Evolutionary conservation across 1,140 invertebrate genomes (phyloP), one percentile per base, ranked within the genome.

Genomic region (Phymorhynchus buccinoides): DNA sequence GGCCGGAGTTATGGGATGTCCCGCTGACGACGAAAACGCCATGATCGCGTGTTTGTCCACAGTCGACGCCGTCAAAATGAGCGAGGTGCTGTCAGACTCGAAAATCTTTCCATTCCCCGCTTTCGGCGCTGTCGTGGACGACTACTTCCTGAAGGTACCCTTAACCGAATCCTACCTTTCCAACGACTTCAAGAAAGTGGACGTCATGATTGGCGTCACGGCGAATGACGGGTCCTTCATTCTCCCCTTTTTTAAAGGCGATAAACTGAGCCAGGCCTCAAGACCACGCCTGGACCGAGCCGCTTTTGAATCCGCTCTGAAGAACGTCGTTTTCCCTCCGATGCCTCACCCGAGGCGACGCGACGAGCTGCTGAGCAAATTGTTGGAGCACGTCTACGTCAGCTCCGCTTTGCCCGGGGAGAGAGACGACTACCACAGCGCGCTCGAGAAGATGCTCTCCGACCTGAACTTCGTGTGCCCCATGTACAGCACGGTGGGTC

Each of bases 171-270:
- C 66, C n/a, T 18, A 62, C 89, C 41, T 75, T 86, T 22, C 22
- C 73, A 39, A 22, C 27, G 27, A 71, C 14, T 30, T 82, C 4
- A 71, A 44, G 41, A 35, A 4, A 32, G 37, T n/a, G 22, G 62
- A 81, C 18, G 37, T 81, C 96, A 66, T 95, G 97, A 85, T 95
- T 97, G 98, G 98, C 3, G 96, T 96, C 30, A 98, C 98, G 89
- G 96, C 96, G 4, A 97, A 99, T 92, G 98, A 99, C 84, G 90
- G 88, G 0, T 84, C 83, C 1, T 87, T 87, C 52, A 16, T 84
- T 73, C 3, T 89, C 83, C 86, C 89, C 85, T 42, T 80, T 87
- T 62, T 52, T 18, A 52, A 16, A 62, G 56, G 12, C 22, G 0
- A 16, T 27, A 22, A 16, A 1, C 22, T 62, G 56, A 62, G n/a